phyloP scores from a whole-genome alignment of 2,888 invertebrate genomes.

The Lasioglossum marginatum region DNA sequence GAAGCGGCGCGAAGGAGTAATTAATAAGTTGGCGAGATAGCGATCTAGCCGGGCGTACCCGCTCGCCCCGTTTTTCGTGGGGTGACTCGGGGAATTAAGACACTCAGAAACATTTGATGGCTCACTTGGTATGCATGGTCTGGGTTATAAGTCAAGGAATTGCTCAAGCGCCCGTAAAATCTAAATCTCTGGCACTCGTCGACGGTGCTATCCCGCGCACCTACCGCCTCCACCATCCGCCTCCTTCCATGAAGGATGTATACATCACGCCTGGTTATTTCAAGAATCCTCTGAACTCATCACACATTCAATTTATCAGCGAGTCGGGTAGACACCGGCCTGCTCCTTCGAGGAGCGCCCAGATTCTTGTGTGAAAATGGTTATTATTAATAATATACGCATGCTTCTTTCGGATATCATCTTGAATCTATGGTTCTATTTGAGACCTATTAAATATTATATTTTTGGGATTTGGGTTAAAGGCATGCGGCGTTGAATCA shows the following conservation, averaged over 20 bases:
- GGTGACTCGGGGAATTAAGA: slow-evolving; percentile 48
- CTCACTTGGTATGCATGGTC: slow-evolving; percentile 74
- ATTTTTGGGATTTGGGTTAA: not conserved
- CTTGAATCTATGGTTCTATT: no score
- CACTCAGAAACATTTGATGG: slow-evolving; percentile 52
- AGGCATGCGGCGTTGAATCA: not conserved
- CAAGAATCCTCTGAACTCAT: slow-evolving; percentile 80
- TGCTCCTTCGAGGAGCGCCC: slow-evolving; percentile 26
- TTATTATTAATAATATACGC: no score
- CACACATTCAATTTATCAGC: slow-evolving; percentile 81
- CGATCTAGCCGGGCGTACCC: slow-evolving; percentile 5
- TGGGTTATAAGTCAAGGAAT: slow-evolving; percentile 76
- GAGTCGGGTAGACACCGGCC: slow-evolving; percentile 54
- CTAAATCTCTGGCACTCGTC: slow-evolving; percentile 79
- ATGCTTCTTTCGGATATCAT: no score
- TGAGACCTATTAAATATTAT: no score
- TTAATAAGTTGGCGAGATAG: not conserved
- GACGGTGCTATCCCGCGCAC: slow-evolving; percentile 56
- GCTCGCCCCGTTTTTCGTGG: slow-evolving; percentile 9
- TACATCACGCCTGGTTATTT: slow-evolving; percentile 75
- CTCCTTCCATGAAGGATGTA: slow-evolving; percentile 57
- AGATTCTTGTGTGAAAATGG: no score
- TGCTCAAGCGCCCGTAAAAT: slow-evolving; percentile 79
- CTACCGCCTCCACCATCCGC: slow-evolving; percentile 26
- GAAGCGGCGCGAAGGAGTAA: slow-evolving; percentile 4